Percentiles rank a stretch among this genome's conserved stretches.
Conservation (phyloP, 2,797 vertebrate genomes). For the Mustela erminea region DNA sequence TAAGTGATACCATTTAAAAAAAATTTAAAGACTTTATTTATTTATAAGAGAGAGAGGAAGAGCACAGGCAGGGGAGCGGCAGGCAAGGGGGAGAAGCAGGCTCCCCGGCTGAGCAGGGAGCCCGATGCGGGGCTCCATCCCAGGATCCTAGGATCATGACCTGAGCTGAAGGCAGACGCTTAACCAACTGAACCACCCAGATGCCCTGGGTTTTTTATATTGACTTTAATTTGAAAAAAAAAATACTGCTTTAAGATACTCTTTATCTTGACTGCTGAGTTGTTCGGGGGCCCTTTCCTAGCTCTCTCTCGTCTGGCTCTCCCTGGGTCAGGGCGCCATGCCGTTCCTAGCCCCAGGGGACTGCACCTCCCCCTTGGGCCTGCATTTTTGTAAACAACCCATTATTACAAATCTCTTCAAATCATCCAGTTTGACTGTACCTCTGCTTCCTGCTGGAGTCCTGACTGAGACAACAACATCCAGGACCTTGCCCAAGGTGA, state of each 20-base stretch:
- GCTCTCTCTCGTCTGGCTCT: background rate
- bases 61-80: background rate
- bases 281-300: background rate
- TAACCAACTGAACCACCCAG: background rate
- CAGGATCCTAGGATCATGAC: too few relatives aligned
- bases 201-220: background rate
- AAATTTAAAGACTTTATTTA: background rate
- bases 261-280: background rate
- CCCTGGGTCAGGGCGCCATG: background rate
- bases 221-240: conserved; percentile 30
- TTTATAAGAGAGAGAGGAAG: background rate
- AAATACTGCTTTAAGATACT: background rate
- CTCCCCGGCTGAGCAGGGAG: background rate
- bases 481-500: background rate
- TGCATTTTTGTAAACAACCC: background rate
- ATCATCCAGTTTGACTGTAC: background rate
- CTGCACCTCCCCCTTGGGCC: background rate
- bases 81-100: background rate
- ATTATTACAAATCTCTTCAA: background rate
- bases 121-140: too few relatives aligned
- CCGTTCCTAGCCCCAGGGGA: background rate
- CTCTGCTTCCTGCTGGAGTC: background rate
- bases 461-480: background rate
- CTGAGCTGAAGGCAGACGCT: background rate
- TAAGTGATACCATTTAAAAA: too few relatives aligned